Percentiles rank a stretch among this genome's conserved stretches.
These are phyloP conservation scores for Caenorhabditis remanei DNA, from an alignment of 1,140 invertebrate species.

Conservation along the genomic window DNA sequence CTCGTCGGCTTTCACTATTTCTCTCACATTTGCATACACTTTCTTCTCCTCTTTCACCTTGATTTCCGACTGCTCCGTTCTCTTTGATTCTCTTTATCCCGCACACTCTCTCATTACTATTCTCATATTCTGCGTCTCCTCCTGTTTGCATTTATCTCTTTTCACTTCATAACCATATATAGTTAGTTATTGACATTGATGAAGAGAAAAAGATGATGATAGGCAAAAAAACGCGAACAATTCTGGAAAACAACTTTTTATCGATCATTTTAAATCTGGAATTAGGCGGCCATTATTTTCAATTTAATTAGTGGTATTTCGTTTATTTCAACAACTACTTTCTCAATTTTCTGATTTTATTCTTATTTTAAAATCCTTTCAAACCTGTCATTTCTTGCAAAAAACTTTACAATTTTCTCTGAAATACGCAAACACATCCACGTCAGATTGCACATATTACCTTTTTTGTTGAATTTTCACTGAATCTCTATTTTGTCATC, in stretches of 20 bases:
- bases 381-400: not conserved
- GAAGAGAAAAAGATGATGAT: conserved; percentile 1
- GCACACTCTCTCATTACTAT: not conserved
- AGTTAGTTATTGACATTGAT: conserved; percentile 43
- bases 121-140: conserved; percentile 30
- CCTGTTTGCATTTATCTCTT: conserved; percentile 15
- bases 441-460: not conserved
- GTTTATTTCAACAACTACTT: no score
- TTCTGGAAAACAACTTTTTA: not conserved
- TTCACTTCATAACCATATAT: conserved; percentile 53
- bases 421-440: conserved; percentile 18
- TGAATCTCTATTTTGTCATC: not conserved
- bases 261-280: not conserved
- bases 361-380: no score
- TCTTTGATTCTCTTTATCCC: conserved; percentile 6
- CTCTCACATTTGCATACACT: conserved; percentile 45
- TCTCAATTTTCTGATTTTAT: no score
- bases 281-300: no score
- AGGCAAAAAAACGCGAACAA: not conserved
- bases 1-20: not conserved
- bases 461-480: not conserved
- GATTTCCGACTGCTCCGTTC: conserved; percentile 48
- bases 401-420: no score
- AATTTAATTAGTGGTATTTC: no score
- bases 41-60: conserved; percentile 24